These are phyloP conservation scores for Albula glossodonta DNA, from an alignment of 2,113 vertebrate species.

Conservation along the genomic window DNA sequence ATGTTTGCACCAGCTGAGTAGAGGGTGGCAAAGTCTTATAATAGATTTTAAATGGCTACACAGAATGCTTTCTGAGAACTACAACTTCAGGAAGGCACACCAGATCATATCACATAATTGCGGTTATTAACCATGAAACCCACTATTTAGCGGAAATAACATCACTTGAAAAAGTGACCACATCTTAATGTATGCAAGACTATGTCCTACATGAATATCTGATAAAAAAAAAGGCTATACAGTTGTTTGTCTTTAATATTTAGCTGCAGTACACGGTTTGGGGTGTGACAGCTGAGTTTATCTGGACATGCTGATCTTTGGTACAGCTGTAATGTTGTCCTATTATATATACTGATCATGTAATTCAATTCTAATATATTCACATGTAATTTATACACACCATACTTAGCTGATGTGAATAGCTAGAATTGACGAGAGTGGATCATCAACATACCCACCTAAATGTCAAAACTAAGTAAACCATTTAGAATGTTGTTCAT, in stretches of 20 bases:
- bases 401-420: background rate
- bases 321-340: background rate
- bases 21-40: too few relatives aligned
- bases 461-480: background rate
- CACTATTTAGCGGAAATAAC: background rate
- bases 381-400: background rate
- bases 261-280: background rate
- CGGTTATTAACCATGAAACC: background rate
- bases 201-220: background rate
- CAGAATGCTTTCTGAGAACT: background rate
- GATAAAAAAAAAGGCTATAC: background rate
- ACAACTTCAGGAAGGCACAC: background rate
- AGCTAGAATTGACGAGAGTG: background rate
- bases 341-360: background rate
- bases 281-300: background rate
- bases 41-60: background rate
- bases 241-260: background rate
- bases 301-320: background rate
- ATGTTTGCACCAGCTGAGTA: background rate
- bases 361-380: background rate
- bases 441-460: background rate
- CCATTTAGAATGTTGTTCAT: background rate
- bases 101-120: background rate
- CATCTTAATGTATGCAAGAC: background rate
- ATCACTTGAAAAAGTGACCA: background rate